phyloP scores from a whole-genome alignment of 1,140 invertebrate genomes.

The Nephila pilipes region DNA sequence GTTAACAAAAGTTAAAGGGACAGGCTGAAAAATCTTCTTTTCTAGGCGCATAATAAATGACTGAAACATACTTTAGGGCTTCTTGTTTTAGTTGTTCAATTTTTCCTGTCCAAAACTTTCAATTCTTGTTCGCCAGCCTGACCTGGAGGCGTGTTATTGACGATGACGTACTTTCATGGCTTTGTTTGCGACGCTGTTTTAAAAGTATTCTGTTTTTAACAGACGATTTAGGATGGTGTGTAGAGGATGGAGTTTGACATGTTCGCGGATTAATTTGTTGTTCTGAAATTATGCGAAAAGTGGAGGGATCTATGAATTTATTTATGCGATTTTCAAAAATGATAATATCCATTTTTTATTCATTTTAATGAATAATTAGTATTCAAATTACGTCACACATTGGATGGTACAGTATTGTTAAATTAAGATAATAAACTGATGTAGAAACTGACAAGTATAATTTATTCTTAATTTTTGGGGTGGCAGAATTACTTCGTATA shows the following conservation, averaged over 20 bases:
- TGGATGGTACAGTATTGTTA: too few species aligned
- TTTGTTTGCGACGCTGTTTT: background rate
- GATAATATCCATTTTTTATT: too few species aligned
- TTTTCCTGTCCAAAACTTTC: background rate
- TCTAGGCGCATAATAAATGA: background rate
- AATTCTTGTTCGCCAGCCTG: background rate
- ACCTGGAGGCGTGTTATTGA: background rate
- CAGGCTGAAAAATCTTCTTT: background rate
- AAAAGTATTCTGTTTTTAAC: conserved; percentile 2
- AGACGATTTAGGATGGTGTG: background rate
- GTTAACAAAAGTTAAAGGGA: background rate
- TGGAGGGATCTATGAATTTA: too few species aligned
- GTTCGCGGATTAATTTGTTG: background rate
- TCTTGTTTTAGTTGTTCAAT: too few species aligned
- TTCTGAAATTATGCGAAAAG: background rate
- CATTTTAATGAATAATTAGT: too few species aligned
- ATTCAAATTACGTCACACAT: too few species aligned
- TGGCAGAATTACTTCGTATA: too few species aligned
- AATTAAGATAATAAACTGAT: too few species aligned
- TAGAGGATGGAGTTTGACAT: background rate
- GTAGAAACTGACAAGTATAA: too few species aligned
- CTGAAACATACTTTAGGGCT: background rate
- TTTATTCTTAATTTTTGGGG: too few species aligned
- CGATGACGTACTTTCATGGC: background rate
- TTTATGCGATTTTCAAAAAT: too few species aligned